Conservation (phyloP, 2,797 vertebrate species). For the Nyctibius grandis region DNA sequence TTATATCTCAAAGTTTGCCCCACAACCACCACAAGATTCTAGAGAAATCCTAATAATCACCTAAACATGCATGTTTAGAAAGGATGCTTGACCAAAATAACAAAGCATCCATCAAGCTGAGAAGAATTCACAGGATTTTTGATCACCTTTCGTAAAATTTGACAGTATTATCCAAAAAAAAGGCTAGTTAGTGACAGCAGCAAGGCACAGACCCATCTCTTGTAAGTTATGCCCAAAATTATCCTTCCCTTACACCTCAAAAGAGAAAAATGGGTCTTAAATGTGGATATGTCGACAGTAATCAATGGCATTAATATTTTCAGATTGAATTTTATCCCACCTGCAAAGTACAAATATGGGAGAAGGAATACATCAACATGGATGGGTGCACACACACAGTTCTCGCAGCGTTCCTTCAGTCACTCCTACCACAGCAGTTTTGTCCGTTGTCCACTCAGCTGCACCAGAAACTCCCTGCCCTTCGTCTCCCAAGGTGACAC, state of each 20-base stretch:
- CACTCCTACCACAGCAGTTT: background rate
- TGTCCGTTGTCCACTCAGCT: background rate
- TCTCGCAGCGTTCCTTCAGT: background rate
- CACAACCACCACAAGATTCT: background rate
- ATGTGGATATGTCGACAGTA: background rate
- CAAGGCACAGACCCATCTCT: background rate
- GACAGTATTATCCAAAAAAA: background rate
- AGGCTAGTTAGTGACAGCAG: background rate
- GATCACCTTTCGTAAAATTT: background rate
- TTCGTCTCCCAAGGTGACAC: background rate
- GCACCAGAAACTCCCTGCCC: background rate
- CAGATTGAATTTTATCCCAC: background rate
- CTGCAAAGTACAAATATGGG: background rate
- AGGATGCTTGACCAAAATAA: background rate
- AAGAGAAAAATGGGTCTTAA: background rate
- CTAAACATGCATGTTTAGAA: background rate
- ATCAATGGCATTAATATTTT: background rate
- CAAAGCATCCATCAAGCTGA: background rate
- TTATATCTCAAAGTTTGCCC: background rate
- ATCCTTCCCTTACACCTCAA: background rate
- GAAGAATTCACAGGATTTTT: background rate
- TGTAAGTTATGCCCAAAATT: background rate
- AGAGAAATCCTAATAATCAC: background rate
- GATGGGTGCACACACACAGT: background rate
- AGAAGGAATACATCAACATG: accelerated